These are phyloP conservation scores for Elanoides forficatus DNA, from an alignment of 2,113 vertebrate genomes.

Conservation along the genomic window DNA sequence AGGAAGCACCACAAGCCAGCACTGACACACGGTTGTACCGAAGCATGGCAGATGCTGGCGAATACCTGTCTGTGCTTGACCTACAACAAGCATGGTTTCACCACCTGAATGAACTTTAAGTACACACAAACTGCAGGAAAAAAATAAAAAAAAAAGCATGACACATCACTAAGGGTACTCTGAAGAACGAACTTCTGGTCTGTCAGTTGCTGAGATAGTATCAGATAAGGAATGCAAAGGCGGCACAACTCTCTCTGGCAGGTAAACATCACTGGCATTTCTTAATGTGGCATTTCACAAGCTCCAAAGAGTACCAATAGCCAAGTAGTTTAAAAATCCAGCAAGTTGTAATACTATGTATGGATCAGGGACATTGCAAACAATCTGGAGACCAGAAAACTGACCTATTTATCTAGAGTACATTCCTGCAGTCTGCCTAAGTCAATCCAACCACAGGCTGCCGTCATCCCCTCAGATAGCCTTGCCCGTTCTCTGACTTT, in stretches of 20 bases:
- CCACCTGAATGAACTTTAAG: neutral
- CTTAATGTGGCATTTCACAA: neutral
- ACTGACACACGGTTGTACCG: accelerated
- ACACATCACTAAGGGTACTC: neutral
- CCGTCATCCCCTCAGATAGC: neutral
- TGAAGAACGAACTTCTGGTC: neutral
- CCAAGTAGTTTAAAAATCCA: neutral
- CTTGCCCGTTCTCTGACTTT: neutral
- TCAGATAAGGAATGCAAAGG: neutral
- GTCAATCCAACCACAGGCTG: neutral
- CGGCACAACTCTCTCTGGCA: neutral
- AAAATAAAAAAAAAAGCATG: no score
- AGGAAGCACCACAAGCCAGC: neutral
- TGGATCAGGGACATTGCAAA: neutral
- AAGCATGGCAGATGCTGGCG: accelerated
- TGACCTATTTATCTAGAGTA: neutral
- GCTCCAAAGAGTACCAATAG: neutral
- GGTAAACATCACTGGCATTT: neutral
- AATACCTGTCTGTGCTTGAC: neutral
- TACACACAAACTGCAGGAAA: neutral
- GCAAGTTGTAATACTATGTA: neutral
- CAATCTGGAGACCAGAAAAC: neutral
- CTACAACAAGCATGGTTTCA: neutral
- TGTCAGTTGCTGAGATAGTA: neutral
- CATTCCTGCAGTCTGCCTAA: neutral